Evolutionary conservation across 2,888 invertebrate genomes (phyloP).

Genomic region (Metacarcinus magister): DNA sequence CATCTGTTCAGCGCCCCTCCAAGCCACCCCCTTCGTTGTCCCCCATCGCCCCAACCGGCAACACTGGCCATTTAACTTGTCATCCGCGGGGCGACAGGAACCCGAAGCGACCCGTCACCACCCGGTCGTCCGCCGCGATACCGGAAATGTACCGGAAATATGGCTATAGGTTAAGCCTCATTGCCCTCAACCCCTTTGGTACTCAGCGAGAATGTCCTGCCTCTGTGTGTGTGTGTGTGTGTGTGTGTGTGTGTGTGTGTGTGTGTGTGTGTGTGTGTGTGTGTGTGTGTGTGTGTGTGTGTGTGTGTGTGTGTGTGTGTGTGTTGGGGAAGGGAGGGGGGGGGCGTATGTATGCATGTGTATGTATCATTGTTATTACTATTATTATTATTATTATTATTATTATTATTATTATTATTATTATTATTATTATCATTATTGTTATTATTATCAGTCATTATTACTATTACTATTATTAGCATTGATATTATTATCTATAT

Average conservation of each 20-base stretch:
- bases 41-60: conserved; percentile 29
- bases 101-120: background rate
- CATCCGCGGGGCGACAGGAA: conserved; percentile 47
- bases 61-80: conserved; percentile 61
- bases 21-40: background rate
- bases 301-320: background rate
- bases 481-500: too few relatives aligned
- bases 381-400: too few relatives aligned
- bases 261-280: background rate
- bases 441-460: too few relatives aligned
- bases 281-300: too few relatives aligned
- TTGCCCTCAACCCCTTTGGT: conserved; percentile 56
- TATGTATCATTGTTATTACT: background rate
- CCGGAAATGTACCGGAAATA: conserved; percentile 63
- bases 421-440: too few relatives aligned
- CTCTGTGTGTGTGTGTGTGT: background rate
- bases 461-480: too few relatives aligned
- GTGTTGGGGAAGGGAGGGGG: background rate
- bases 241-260: conserved; percentile 14
- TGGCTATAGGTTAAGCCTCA: conserved; percentile 51
- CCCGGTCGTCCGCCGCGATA: background rate
- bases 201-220: background rate
- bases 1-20: background rate
- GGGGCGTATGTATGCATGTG: background rate
- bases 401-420: too few relatives aligned